Conservation (phyloP, 1,140 invertebrate species). For the Sycophaga agraensis region DNA sequence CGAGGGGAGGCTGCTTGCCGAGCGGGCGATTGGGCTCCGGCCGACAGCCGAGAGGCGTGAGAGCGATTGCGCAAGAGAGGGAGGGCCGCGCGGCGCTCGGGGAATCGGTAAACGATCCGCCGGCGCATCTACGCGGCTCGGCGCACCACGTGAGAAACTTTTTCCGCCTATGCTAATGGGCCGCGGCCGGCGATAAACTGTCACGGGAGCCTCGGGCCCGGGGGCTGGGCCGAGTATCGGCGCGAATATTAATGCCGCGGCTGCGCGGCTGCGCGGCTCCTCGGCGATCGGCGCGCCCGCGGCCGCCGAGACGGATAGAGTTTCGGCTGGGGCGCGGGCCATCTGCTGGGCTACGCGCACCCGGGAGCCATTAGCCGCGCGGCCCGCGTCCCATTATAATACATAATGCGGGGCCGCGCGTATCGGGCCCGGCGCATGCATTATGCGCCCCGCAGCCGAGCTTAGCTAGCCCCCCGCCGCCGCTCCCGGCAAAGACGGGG, state of each 20-base stretch:
- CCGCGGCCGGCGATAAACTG: conserved; percentile 23
- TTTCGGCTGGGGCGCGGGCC: conserved; percentile 17
- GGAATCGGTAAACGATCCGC: too few relatives aligned
- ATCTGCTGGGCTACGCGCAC: conserved; percentile 28
- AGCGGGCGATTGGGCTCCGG: too few relatives aligned
- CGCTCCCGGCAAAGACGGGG: too few relatives aligned
- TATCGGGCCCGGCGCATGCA: conserved; percentile 12
- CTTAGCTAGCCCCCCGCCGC: background rate
- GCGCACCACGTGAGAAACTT: conserved; percentile 19
- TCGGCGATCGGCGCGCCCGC: background rate
- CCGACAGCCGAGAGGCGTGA: background rate
- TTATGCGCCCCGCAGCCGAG: background rate
- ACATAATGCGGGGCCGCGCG: conserved; percentile 17
- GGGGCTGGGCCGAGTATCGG: too few relatives aligned
- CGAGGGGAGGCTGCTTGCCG: too few relatives aligned
- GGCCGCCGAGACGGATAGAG: conserved; percentile 12
- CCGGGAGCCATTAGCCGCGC: conserved; percentile 23
- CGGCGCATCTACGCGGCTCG: too few relatives aligned
- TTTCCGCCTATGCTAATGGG: conserved; percentile 25
- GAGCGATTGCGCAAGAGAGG: background rate
- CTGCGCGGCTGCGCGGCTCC: background rate
- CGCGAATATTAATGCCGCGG: conserved; percentile 26
- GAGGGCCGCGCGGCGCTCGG: background rate
- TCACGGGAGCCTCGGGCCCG: background rate
- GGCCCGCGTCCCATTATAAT: conserved; percentile 31